phyloP scores from a whole-genome alignment of 2,113 vertebrate genomes.

The Malaclemys terrapin region DNA sequence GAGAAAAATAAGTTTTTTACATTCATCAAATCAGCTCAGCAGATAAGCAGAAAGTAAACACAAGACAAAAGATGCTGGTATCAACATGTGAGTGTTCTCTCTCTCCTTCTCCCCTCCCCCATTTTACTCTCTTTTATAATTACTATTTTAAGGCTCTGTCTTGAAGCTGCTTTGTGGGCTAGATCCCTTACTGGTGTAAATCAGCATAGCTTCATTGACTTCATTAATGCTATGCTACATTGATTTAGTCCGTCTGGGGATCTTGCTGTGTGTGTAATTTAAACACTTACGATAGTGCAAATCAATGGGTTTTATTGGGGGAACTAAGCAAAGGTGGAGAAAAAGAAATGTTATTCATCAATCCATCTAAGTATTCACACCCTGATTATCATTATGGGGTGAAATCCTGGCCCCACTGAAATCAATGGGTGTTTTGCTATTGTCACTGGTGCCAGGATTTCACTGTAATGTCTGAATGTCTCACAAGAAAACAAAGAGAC shows the following conservation, averaged over 20 bases:
- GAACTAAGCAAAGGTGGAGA: background rate
- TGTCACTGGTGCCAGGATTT: background rate
- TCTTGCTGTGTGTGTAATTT: background rate
- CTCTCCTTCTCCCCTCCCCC: background rate
- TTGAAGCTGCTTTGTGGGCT: background rate
- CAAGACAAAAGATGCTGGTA: background rate
- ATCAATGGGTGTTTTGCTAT: background rate
- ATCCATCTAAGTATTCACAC: background rate
- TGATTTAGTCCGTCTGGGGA: background rate
- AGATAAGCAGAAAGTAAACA: background rate
- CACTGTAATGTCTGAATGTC: background rate
- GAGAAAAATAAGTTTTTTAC: background rate
- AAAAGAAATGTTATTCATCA: background rate
- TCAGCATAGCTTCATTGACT: background rate
- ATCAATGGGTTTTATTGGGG: background rate
- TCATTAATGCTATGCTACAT: background rate
- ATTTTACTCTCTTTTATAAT: background rate
- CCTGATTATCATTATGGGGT: background rate
- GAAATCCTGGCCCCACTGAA: background rate
- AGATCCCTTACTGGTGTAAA: background rate
- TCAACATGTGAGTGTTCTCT: rapidly evolving
- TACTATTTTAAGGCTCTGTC: background rate
- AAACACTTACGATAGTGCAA: background rate
- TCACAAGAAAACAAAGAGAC: background rate
- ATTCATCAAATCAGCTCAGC: conserved; percentile 8